Percentiles rank a stretch among this genome's conserved stretches.
Conservation (phyloP, 1,140 invertebrate genomes). For the Macrotrachela quadricornifera region DNA sequence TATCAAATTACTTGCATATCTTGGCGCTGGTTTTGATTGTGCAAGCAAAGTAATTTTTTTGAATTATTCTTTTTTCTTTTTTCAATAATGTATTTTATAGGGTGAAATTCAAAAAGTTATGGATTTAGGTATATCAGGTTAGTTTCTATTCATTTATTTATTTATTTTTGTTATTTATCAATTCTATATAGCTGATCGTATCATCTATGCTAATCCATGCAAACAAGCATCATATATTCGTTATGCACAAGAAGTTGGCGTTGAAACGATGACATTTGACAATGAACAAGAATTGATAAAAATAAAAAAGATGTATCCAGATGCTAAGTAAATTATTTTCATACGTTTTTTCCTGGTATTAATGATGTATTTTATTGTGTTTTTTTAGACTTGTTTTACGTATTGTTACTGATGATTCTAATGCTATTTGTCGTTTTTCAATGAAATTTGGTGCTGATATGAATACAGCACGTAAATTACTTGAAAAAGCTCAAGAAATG, state of each 20-base stretch:
- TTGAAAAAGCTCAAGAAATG: conserved; percentile 48
- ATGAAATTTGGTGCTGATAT: conserved; percentile 86
- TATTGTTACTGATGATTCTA: conserved; percentile 63
- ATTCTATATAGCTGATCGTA: conserved; percentile 40
- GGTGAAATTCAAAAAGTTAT: conserved; percentile 66
- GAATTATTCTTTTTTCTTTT: no score
- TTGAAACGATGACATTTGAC: conserved; percentile 79
- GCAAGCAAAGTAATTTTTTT: conserved; percentile 47
- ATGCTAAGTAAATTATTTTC: conserved; percentile 36
- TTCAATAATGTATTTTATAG: no score
- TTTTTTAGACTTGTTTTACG: conserved; percentile 43
- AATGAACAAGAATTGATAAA: conserved; percentile 79
- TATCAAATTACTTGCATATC: conserved; percentile 54
- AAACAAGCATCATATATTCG: conserved; percentile 77
- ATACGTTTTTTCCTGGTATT: no score
- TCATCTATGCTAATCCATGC: conserved; percentile 93
- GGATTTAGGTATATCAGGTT: conserved; percentile 43
- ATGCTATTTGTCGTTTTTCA: conserved; percentile 61
- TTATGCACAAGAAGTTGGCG: conserved; percentile 51
- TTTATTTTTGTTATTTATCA: no score
- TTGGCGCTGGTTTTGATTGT: conserved; percentile 81
- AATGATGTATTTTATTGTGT: no score
- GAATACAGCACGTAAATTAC: conserved; percentile 50
- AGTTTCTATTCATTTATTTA: no score
- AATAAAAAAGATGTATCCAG: conserved; percentile 56